phyloP scores from a whole-genome alignment of 2,113 vertebrate genomes.

The Balaenoptera acutorostrata region DNA sequence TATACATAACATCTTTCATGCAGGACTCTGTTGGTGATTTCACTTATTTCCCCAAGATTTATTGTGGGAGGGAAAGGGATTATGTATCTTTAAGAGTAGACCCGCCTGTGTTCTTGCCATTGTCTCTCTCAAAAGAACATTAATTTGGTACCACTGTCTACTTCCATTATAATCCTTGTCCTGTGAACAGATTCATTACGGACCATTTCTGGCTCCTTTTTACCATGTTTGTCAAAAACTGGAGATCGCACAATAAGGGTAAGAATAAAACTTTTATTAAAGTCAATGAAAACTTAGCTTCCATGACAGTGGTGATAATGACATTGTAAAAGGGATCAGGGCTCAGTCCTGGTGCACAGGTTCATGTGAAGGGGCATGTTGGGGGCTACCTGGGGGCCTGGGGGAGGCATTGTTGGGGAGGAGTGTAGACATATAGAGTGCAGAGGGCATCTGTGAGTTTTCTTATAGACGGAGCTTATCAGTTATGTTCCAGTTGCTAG shows the following conservation, averaged over 20 bases:
- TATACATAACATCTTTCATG: neutral
- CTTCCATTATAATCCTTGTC: constrained; percentile 16
- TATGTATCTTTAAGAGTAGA: neutral
- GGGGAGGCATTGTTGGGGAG: neutral
- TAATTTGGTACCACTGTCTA: constrained; percentile 23
- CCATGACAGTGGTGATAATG: neutral
- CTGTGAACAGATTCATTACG: constrained; percentile 29
- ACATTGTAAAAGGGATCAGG: neutral
- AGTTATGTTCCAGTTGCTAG: neutral
- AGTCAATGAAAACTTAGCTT: constrained; percentile 22
- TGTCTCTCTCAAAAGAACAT: neutral
- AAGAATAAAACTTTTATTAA: constrained; percentile 3
- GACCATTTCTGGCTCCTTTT: neutral
- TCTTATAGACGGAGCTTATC: neutral
- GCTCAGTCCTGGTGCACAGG: neutral
- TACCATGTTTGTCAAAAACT: constrained; percentile 21
- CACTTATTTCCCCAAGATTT: neutral
- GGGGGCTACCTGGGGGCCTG: fast-evolving
- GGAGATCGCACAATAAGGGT: neutral
- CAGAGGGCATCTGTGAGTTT: neutral
- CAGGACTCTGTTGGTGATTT: neutral
- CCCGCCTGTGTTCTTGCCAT: neutral
- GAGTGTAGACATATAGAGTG: neutral
- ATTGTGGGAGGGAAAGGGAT: neutral
- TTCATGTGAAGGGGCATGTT: neutral